These are phyloP conservation scores for Gymnodraco acuticeps DNA, from an alignment of 2,797 vertebrate species.

Conservation along the genomic window DNA sequence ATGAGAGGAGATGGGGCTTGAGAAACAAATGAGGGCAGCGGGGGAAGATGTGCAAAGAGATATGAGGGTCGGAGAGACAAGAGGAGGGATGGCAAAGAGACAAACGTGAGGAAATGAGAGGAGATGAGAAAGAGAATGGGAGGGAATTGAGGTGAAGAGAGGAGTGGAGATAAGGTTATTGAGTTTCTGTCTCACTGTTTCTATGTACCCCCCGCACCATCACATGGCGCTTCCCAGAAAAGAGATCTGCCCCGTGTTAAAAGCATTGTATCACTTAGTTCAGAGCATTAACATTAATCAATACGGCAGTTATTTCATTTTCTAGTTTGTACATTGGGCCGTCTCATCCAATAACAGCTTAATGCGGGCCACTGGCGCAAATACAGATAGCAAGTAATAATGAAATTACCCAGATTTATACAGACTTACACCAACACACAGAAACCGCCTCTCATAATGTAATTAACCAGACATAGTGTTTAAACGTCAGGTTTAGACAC, in stretches of 20 bases:
- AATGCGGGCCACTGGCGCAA: conserved; percentile 52
- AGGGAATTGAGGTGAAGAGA: conserved; percentile 64
- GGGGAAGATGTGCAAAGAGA: conserved; percentile 50
- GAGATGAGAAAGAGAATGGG: conserved; percentile 61
- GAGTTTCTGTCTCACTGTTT: conserved; percentile 75
- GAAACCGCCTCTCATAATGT: conserved; percentile 59
- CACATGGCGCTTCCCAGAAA: conserved; percentile 66
- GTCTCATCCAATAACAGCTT: conserved; percentile 73
- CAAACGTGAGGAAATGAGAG: conserved; percentile 80
- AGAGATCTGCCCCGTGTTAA: conserved; percentile 74
- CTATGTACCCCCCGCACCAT: conserved; percentile 36
- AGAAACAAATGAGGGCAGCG: conserved; percentile 67
- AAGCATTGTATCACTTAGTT: conserved; percentile 79
- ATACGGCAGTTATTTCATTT: conserved; percentile 82
- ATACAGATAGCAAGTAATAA: conserved; percentile 59
- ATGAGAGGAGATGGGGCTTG: conserved; percentile 59
- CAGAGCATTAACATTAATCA: conserved; percentile 79
- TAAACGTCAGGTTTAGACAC: background rate
- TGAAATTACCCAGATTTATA: conserved; percentile 62
- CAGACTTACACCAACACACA: conserved; percentile 49
- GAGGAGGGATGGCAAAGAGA: conserved; percentile 53
- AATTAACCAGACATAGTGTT: conserved; percentile 33
- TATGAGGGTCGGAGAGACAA: conserved; percentile 24
- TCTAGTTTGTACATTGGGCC: conserved; percentile 73
- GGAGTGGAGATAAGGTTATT: conserved; percentile 80